Conservation (phyloP, 2,113 vertebrate genomes). For the Campylorhamphus procurvoides region DNA sequence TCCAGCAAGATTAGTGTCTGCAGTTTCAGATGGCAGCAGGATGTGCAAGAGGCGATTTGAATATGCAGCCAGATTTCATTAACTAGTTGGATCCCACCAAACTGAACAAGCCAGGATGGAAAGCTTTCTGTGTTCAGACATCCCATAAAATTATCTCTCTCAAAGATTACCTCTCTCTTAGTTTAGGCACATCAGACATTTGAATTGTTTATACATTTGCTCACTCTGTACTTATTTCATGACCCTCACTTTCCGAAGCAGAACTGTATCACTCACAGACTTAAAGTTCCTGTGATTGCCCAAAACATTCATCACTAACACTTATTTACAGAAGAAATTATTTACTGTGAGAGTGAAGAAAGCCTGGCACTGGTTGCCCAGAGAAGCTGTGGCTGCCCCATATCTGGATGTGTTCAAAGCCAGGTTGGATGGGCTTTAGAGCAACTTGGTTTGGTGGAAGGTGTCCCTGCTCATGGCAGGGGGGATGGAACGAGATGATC, state of each 20-base stretch:
- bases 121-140: neutral
- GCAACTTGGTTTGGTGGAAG: neutral
- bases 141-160: neutral
- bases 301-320: neutral
- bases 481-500: fast-evolving
- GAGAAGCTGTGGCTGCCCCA: neutral
- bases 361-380: neutral
- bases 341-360: neutral
- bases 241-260: neutral
- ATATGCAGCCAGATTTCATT: neutral
- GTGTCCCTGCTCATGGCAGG: neutral
- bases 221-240: neutral
- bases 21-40: neutral
- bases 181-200: neutral
- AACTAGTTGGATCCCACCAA: neutral
- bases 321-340: neutral
- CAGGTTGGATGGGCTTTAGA: neutral
- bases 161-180: neutral
- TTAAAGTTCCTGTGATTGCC: neutral
- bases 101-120: neutral
- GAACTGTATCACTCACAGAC: neutral
- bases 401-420: neutral
- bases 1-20: neutral
- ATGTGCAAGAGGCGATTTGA: neutral
- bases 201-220: neutral